Conservation (phyloP, 30 jellyfish, hydroid and myxozoan genomes). For the Aurelia sp. region DNA sequence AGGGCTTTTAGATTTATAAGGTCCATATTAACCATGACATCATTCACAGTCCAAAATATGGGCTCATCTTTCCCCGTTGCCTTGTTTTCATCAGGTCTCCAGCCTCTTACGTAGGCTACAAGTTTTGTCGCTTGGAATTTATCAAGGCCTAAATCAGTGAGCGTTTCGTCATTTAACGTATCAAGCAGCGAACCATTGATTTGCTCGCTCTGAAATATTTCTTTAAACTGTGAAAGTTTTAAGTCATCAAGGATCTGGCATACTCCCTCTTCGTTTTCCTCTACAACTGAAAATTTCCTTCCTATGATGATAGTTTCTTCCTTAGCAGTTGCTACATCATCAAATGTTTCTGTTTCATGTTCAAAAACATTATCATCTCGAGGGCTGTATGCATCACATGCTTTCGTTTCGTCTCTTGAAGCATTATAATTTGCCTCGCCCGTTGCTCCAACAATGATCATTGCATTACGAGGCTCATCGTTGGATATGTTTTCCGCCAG, state of each 20-base stretch:
- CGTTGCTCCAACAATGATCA: too few relatives aligned
- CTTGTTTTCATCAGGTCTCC: conserved; percentile 59
- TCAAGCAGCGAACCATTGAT: conserved; percentile 60
- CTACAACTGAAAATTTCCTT: conserved; percentile 4
- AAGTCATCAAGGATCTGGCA: conserved; percentile 31
- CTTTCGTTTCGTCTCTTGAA: too few relatives aligned
- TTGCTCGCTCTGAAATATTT: conserved; percentile 58
- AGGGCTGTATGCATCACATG: not conserved
- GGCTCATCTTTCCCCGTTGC: conserved; percentile 12
- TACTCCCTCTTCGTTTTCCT: conserved; percentile 57
- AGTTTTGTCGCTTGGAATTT: conserved; percentile 63
- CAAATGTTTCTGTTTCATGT: not conserved
- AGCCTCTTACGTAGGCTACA: conserved; percentile 38
- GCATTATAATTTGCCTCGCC: too few relatives aligned
- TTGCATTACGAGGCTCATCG: too few relatives aligned
- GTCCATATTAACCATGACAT: conserved; percentile 33
- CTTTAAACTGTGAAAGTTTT: conserved; percentile 32
- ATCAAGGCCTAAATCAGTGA: conserved; percentile 36
- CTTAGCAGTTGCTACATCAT: not conserved
- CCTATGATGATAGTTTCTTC: not conserved
- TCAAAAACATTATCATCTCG: not conserved
- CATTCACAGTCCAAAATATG: conserved; percentile 44
- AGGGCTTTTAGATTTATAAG: conserved; percentile 27
- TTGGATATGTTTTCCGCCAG: too few relatives aligned
- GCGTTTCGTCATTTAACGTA: conserved; percentile 19